phyloP scores from a whole-genome alignment of 2,888 invertebrate genomes.

The Tenthredo distinguenda region DNA sequence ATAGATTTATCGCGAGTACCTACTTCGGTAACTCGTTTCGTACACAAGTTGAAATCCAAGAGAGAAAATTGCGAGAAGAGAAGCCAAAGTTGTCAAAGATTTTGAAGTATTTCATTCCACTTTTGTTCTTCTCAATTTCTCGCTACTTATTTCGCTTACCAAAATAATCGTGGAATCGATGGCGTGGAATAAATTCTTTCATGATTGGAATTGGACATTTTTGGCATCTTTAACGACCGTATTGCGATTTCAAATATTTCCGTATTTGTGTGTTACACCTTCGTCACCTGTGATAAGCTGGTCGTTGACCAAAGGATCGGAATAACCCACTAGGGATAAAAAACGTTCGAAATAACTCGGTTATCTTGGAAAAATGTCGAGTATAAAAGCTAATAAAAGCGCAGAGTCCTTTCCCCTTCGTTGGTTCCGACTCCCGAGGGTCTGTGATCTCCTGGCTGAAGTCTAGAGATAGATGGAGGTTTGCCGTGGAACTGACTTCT shows the following conservation, averaged over 20 bases:
- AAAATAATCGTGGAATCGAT: background rate
- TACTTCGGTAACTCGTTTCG: background rate
- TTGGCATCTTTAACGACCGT: background rate
- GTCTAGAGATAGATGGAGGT: conserved; percentile 46
- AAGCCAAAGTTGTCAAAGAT: background rate
- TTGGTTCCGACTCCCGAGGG: conserved; percentile 42
- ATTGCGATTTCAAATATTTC: background rate
- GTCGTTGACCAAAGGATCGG: conserved; percentile 5
- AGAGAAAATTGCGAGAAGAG: background rate
- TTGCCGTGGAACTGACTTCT: conserved; percentile 45
- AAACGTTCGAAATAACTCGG: conserved; percentile 36
- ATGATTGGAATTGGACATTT: background rate
- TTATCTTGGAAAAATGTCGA: conserved; percentile 44
- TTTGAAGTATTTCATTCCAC: background rate
- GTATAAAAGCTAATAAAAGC: conserved; percentile 45
- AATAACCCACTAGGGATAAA: background rate
- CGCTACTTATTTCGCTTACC: background rate
- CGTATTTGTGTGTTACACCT: conserved; percentile 5
- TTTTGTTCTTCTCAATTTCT: background rate
- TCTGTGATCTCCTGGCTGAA: conserved; percentile 26
- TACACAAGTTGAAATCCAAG: background rate
- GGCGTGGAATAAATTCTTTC: background rate
- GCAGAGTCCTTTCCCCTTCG: conserved; percentile 46
- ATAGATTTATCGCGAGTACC: background rate
- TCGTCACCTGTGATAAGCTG: background rate